phyloP scores from a whole-genome alignment of 2,797 vertebrate species.

The Anas flavirostris region DNA sequence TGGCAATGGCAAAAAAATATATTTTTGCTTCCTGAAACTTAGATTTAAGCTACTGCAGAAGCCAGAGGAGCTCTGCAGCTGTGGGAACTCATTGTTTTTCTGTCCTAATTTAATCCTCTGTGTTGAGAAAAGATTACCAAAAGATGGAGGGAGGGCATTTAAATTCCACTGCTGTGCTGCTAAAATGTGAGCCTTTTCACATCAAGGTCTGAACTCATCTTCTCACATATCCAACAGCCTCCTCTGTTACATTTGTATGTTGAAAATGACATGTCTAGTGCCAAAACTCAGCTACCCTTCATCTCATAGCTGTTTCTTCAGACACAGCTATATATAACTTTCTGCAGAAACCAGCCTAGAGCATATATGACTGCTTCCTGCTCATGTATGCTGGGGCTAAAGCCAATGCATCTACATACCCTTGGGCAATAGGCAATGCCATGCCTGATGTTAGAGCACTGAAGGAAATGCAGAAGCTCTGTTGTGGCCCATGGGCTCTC shows the following conservation, averaged over 20 bases:
- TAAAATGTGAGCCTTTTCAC: neutral
- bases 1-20: neutral
- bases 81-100: neutral
- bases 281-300: neutral
- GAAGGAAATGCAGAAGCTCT: neutral
- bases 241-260: neutral
- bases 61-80: neutral
- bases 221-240: neutral
- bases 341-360: neutral
- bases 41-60: neutral
- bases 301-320: neutral
- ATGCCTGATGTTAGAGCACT: neutral
- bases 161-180: neutral
- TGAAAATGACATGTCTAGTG: fast-evolving
- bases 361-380: neutral
- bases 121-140: neutral
- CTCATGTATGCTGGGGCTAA: neutral
- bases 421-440: neutral
- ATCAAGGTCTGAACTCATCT: neutral
- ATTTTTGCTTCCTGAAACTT: neutral
- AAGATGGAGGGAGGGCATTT: neutral
- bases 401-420: neutral
- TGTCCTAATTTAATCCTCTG: neutral
- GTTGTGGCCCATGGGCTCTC: neutral
- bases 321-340: neutral